A percentile compares a stretch with the other conserved stretches of the same genome.
phyloP scores from a whole-genome alignment of 2,797 vertebrate genomes.

The Protonibea diacanthus region DNA sequence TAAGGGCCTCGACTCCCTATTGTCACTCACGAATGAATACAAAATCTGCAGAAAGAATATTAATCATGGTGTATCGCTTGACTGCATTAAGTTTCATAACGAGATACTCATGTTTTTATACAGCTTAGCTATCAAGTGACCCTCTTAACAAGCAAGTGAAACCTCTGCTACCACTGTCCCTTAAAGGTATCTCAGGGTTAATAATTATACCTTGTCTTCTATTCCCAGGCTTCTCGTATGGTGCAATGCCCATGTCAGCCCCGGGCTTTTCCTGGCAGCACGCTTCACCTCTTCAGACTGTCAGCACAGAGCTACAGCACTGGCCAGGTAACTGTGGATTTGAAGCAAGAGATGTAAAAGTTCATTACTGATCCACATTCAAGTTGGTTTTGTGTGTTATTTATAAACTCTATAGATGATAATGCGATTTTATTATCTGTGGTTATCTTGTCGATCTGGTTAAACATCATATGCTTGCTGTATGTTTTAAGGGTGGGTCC shows the following conservation, averaged over 20 bases:
- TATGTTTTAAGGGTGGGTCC: slow-evolving; percentile 85
- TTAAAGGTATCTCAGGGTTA: neutral
- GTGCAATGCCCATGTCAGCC: slow-evolving; percentile 74
- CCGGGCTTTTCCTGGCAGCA: slow-evolving; percentile 84
- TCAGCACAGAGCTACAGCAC: slow-evolving; percentile 86
- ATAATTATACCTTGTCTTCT: neutral
- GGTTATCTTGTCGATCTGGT: neutral
- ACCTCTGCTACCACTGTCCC: neutral
- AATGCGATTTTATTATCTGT: too few relatives aligned
- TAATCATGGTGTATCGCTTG: neutral
- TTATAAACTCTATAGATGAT: neutral
- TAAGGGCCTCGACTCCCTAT: neutral
- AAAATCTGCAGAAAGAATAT: neutral
- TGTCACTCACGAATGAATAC: neutral
- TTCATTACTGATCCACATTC: neutral
- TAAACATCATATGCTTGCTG: neutral
- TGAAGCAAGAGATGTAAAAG: neutral
- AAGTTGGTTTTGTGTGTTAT: neutral
- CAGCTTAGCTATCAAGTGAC: neutral
- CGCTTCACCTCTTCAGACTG: slow-evolving; percentile 85
- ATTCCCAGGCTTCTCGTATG: slow-evolving; percentile 85
- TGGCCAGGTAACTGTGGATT: slow-evolving; percentile 88
- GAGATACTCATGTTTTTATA: neutral
- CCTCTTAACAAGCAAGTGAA: neutral
- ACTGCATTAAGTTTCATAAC: neutral